Base-by-base conservation (phyloP, 2,797 vertebrate genomes). In the Enteromius paludinosus region DNA sequence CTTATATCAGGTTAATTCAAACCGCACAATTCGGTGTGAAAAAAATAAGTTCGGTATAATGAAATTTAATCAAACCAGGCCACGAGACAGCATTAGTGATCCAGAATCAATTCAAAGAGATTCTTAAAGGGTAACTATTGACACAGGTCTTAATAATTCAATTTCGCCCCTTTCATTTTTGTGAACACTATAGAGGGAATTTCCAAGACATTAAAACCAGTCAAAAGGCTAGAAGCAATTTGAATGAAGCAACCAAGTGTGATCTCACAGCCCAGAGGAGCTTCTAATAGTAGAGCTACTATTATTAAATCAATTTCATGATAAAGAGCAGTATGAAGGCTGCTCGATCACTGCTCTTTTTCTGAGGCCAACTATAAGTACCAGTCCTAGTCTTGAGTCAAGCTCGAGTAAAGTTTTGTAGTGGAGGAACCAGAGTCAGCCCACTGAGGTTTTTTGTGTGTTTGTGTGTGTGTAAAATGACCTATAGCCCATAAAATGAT, bases 401-500 rank as follows among this genome's bases (percentile, higher is more conserved):
- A 33, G 45, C 49, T 28, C 20, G 52, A 79, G 3, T 30, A 23
- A 79, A 79, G 66, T 45, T 17, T 14, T 59, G 12, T 61, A 47
- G 52, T 61, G 52, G 9, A 49, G 30, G 25, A 62, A 78, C 33
- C 38, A 77, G 30, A 61, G 64, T 35, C 43, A 70, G n/a, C 59
- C 9, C 49, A 81, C 61, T n/a, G 54, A 23, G 79, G 68, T 81
- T 78, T 75, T 66, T 73, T 54, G 30, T 33, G 2, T 33, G 30
- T 54, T 25, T 54, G 47, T 84, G 71, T 79, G 45, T 73, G 78
- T 85, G 68, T 79, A 85, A 86, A 83, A 86, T 85, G 84, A 79
- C 84, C 86, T 83, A 79, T 83, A 82, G 83, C 76, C 80, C 72
- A 83, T 84, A 52, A 61, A 83, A 78, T 84, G 85, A 87, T 87